Percentiles rank a stretch among this genome's conserved stretches.
Conservation (phyloP, 1,140 invertebrate species). For the Panagrolaimus sp. region DNA sequence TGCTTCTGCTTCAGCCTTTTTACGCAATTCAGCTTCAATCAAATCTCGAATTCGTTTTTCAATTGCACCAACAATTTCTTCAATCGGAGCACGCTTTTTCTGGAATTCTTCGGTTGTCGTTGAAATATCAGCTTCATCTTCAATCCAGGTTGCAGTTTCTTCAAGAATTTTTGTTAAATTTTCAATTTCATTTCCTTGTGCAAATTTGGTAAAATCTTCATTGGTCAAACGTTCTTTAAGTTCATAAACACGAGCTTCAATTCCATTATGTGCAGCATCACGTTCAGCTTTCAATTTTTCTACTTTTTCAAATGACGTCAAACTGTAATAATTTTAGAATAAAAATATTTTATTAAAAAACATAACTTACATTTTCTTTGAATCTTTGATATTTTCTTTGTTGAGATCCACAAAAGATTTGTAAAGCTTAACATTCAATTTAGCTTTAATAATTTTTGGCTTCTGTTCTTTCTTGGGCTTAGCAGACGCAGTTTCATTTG, state of each 20-base stretch:
- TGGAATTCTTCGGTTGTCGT: slow-evolving; percentile 47
- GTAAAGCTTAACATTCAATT: slow-evolving; percentile 24
- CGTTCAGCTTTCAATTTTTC: slow-evolving; percentile 73
- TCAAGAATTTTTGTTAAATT: slow-evolving; percentile 66
- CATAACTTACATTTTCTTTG: slow-evolving; percentile 14
- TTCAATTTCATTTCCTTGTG: slow-evolving; percentile 71
- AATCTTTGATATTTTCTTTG: slow-evolving; percentile 25
- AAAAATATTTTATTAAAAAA: no score
- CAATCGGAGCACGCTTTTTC: slow-evolving; percentile 36
- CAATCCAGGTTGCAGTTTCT: slow-evolving; percentile 57
- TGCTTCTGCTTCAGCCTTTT: no score
- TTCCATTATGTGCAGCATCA: slow-evolving; percentile 78
- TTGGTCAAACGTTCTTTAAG: slow-evolving; percentile 74
- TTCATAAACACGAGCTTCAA: slow-evolving; percentile 87
- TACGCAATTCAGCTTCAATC: no score
- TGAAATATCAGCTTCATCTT: slow-evolving; percentile 51
- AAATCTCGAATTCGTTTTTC: slow-evolving; percentile 27
- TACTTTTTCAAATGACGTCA: slow-evolving; percentile 70
- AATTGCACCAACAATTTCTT: slow-evolving; percentile 20
- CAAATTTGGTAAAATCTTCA: slow-evolving; percentile 69
- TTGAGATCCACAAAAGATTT: slow-evolving; percentile 29
- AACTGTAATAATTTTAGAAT: slow-evolving; percentile 60
- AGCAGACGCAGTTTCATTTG: neutral
- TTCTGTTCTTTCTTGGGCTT: no score
- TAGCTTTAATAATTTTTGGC: slow-evolving; percentile 16